Conservation (phyloP, 1,140 invertebrate genomes). For the Wiebesia pumilae region DNA sequence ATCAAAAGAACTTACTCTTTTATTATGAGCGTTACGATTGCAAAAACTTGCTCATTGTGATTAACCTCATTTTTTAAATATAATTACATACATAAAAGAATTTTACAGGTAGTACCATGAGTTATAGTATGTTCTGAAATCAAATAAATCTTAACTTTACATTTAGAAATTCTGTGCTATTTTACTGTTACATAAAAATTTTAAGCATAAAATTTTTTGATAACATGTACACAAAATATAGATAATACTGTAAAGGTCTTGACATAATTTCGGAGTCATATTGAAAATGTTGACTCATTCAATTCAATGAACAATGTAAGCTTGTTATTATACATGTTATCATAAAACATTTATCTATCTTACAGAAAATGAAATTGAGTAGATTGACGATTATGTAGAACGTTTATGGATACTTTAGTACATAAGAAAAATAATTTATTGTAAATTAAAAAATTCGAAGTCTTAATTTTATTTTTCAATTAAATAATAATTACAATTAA, state of each 20-base stretch:
- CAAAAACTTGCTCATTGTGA: constrained; percentile 46
- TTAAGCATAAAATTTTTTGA: not conserved
- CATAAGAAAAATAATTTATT: not conserved
- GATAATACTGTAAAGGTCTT: constrained; percentile 27
- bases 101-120: not conserved
- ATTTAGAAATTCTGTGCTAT: not conserved
- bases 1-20: constrained; percentile 35
- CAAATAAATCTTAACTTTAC: not conserved
- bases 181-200: not conserved
- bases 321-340: constrained; percentile 20
- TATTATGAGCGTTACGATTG: not conserved
- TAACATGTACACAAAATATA: not conserved
- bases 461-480: too few species aligned
- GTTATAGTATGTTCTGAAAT: not conserved
- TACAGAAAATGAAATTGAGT: not conserved
- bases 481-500: too few species aligned
- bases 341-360: constrained; percentile 22
- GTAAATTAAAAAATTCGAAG: too few species aligned
- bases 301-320: not conserved
- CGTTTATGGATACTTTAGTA: not conserved
- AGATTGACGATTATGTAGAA: not conserved
- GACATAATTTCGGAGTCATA: constrained; percentile 24
- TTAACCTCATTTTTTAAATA: constrained; percentile 42
- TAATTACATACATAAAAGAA: not conserved
- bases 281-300: constrained; percentile 33